A percentile compares a stretch with the other conserved stretches of the same genome.
Conservation (phyloP, 2,797 vertebrate genomes). For the Clamator glandarius region DNA sequence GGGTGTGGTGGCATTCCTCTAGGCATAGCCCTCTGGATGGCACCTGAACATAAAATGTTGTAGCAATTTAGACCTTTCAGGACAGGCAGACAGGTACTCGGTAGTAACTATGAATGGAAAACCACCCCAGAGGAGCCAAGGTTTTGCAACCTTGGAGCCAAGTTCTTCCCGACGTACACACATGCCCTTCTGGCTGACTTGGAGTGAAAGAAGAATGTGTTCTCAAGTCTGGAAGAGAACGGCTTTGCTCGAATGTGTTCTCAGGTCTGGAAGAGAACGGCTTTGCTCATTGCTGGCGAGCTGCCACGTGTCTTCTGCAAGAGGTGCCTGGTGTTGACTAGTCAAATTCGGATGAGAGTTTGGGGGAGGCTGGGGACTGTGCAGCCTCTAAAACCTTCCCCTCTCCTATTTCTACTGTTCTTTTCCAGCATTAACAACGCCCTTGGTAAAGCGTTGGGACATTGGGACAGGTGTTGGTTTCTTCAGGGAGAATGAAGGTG, state of each 20-base stretch:
- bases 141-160: not conserved
- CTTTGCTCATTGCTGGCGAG: constrained; percentile 14
- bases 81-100: not conserved
- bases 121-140: not conserved
- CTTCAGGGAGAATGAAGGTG: not conserved
- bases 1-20: not conserved
- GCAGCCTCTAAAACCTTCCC: not conserved
- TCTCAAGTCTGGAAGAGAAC: not conserved
- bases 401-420: not conserved
- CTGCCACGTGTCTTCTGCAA: not conserved
- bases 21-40: not conserved
- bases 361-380: not conserved
- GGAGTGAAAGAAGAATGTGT: not conserved
- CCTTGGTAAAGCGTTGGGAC: not conserved
- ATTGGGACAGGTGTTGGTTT: not conserved
- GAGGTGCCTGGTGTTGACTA: constrained; percentile 30
- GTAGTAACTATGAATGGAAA: not conserved
- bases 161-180: not conserved
- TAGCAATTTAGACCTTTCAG: not conserved
- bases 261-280: not conserved
- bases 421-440: not conserved
- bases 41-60: not conserved
- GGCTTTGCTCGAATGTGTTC: constrained; percentile 8
- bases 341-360: not conserved
- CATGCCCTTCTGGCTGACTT: not conserved